Evolutionary conservation across 2,888 invertebrate genomes (phyloP).

Genomic region (Danaus chrysippus): DNA sequence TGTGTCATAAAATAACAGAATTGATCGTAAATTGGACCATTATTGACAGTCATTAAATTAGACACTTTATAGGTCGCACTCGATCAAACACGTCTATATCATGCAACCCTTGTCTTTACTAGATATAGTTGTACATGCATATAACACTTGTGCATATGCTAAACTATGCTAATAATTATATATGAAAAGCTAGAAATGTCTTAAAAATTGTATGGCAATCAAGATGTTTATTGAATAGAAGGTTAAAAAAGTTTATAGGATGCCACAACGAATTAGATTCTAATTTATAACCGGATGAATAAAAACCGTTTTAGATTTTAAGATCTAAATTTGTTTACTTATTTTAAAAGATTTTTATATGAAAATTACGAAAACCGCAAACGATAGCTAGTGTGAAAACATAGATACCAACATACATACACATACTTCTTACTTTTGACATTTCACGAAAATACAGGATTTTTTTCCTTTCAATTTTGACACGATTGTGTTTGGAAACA

Average conservation of each 20-base stretch:
- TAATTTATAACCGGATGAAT: conserved; percentile 41
- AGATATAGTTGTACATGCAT: conserved; percentile 10
- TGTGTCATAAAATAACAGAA: conserved; percentile 70
- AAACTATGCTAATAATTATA: no score
- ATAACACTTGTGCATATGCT: background rate
- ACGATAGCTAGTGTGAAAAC: background rate
- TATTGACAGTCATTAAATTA: conserved; percentile 69
- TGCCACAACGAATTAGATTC: conserved; percentile 27
- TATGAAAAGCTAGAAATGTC: no score
- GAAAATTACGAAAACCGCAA: no score
- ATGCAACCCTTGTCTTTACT: conserved; percentile 17
- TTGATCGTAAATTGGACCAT: conserved; percentile 67
- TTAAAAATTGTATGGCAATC: no score
- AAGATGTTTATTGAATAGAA: no score
- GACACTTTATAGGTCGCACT: conserved; percentile 60
- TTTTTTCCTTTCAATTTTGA: conserved; percentile 6
- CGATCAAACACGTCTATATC: conserved; percentile 30
- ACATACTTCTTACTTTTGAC: conserved; percentile 2
- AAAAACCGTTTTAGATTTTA: conserved; percentile 35
- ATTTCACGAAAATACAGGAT: conserved; percentile 11
- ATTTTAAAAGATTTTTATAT: no score
- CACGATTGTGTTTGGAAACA: conserved; percentile 2
- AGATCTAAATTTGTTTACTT: conserved; percentile 26
- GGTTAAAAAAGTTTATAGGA: conserved; percentile 31
- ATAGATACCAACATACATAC: conserved; percentile 11